Evolutionary conservation across 2,888 invertebrate species (phyloP).

Genomic region (Coleophora flavipennella): DNA sequence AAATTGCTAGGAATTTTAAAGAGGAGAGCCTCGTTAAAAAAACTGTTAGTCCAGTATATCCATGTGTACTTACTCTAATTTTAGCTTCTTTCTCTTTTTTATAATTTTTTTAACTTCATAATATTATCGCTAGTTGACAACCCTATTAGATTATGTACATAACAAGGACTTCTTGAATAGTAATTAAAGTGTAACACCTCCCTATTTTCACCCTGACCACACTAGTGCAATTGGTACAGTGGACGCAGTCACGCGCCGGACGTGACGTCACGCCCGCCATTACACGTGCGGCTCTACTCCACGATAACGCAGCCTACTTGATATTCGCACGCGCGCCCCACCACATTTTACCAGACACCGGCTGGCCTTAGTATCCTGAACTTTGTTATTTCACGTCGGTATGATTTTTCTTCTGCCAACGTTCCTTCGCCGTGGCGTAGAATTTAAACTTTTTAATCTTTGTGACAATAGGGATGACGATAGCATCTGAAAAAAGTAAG

Average conservation of each 20-base stretch:
- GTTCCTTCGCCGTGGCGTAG: conserved; percentile 24
- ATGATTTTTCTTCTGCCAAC: conserved; percentile 33
- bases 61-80: too few relatives aligned
- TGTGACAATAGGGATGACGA: too few relatives aligned
- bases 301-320: conserved; percentile 32
- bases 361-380: conserved; percentile 47
- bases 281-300: conserved; percentile 28
- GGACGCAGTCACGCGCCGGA: conserved; percentile 28
- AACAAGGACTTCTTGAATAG: too few relatives aligned
- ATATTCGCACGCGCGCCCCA: conserved; percentile 43
- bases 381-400: conserved; percentile 48
- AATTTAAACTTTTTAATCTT: conserved; percentile 27
- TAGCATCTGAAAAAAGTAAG: too few relatives aligned
- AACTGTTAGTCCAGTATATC: too few relatives aligned
- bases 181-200: too few relatives aligned
- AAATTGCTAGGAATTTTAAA: too few relatives aligned
- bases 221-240: conserved; percentile 36
- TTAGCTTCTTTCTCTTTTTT: too few relatives aligned
- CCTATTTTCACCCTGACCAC: conserved; percentile 23
- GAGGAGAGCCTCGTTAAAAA: too few relatives aligned
- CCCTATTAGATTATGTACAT: too few relatives aligned
- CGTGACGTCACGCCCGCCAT: conserved; percentile 51
- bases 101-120: too few relatives aligned
- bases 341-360: conserved; percentile 57
- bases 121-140: too few relatives aligned